A percentile compares a stretch with the other conserved stretches of the same genome.
Evolutionary conservation across 2,113 vertebrate species (phyloP).

Genomic region (Mesitornis unicolor): DNA sequence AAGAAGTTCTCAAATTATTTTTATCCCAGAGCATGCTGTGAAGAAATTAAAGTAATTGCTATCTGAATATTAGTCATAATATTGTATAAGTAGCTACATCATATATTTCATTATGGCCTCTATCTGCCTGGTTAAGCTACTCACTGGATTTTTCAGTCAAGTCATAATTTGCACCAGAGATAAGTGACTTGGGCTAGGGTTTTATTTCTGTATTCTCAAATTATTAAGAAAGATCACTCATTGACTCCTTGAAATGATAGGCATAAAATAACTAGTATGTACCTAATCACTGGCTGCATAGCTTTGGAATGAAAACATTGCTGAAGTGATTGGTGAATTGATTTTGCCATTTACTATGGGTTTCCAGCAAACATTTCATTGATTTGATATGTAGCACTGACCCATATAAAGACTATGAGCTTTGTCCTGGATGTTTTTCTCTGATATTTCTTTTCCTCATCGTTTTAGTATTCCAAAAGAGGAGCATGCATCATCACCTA

Average conservation of each 20-base stretch:
- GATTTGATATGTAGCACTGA: constrained; percentile 68
- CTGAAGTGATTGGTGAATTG: constrained; percentile 70
- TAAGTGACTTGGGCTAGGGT: not conserved
- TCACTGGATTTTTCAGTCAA: not conserved
- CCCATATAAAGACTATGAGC: constrained; percentile 52
- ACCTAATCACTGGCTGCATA: constrained; percentile 59
- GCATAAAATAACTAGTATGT: constrained; percentile 57
- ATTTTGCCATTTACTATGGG: constrained; percentile 72
- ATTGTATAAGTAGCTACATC: not conserved
- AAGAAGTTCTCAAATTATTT: not conserved
- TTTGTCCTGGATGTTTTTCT: constrained; percentile 59
- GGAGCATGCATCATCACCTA: not conserved
- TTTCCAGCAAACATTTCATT: constrained; percentile 71
- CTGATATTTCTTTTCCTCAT: not conserved
- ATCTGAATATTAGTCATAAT: not conserved
- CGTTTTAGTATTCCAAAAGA: constrained; percentile 12
- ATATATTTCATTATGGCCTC: not conserved
- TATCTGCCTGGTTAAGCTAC: not conserved
- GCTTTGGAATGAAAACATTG: constrained; percentile 59
- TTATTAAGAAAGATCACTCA: not conserved
- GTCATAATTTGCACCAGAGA: not conserved
- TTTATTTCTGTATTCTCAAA: not conserved
- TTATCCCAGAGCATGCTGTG: not conserved
- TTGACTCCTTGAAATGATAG: constrained; percentile 55
- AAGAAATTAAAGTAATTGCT: not conserved